Evolutionary conservation across 1,140 invertebrate genomes (phyloP).

Genomic region (Dendrolimus punctatus): DNA sequence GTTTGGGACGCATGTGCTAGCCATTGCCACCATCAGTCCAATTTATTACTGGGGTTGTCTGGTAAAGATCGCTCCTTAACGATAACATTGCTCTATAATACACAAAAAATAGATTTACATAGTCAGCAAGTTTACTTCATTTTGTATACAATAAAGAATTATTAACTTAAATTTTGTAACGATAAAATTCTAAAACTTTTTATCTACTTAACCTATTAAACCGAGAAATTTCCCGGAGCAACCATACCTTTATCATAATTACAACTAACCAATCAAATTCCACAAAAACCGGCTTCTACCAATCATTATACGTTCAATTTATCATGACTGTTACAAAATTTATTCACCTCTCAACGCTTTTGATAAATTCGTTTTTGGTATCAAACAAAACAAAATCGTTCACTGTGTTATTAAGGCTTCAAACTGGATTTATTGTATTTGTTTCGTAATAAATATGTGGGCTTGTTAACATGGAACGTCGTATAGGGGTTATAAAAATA

Average conservation of each 20-base stretch:
- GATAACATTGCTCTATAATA: too few relatives aligned
- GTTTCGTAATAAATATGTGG: constrained; percentile 40
- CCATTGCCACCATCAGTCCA: too few relatives aligned
- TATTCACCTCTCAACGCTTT: constrained; percentile 4
- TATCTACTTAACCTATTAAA: constrained; percentile 1
- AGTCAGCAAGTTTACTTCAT: too few relatives aligned
- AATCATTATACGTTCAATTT: constrained; percentile 8
- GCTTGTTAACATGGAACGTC: constrained; percentile 33
- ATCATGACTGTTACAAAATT: constrained; percentile 9
- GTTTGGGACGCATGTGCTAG: too few relatives aligned
- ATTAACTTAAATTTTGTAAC: too few relatives aligned
- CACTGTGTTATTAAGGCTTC: constrained; percentile 25
- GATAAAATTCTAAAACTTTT: too few relatives aligned
- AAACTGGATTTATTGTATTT: constrained; percentile 38
- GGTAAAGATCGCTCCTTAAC: too few relatives aligned
- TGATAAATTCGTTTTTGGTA: constrained; percentile 8
- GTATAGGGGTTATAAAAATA: constrained; percentile 36
- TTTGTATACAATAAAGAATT: too few relatives aligned
- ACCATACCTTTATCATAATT: not conserved
- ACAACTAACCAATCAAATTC: not conserved
- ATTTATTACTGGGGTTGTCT: too few relatives aligned
- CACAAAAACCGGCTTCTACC: constrained; percentile 1
- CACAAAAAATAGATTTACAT: too few relatives aligned
- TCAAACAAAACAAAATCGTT: constrained; percentile 12
- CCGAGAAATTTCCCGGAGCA: constrained; percentile 9